Conservation (phyloP, 2,888 invertebrate genomes). For the Criorhina ranunculi region DNA sequence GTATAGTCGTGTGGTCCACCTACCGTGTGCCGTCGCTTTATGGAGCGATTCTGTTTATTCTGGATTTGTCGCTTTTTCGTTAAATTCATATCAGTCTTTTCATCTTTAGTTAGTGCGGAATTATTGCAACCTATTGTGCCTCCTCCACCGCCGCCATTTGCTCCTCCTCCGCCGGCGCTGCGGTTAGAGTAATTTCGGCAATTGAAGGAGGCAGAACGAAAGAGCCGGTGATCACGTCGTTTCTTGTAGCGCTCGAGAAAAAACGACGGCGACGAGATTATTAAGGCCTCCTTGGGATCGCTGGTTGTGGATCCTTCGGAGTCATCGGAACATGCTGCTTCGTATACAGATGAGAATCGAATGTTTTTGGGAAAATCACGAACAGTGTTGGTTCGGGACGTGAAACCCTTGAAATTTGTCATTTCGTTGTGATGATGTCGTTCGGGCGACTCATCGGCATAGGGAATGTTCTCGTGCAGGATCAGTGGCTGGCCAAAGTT, state of each 20-base stretch:
- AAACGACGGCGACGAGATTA: slow-evolving; percentile 83
- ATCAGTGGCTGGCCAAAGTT: slow-evolving; percentile 83
- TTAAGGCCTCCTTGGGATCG: slow-evolving; percentile 83
- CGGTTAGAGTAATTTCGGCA: slow-evolving; percentile 84
- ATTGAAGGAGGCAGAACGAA: slow-evolving; percentile 84
- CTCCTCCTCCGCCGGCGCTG: slow-evolving; percentile 82
- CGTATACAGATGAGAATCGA: slow-evolving; percentile 82
- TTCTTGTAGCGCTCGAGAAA: slow-evolving; percentile 84
- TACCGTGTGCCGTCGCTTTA: slow-evolving; percentile 95
- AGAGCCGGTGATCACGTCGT: slow-evolving; percentile 83
- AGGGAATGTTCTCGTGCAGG: slow-evolving; percentile 88
- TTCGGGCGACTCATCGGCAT: slow-evolving; percentile 89
- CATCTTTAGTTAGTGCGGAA: slow-evolving; percentile 87
- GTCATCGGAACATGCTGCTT: slow-evolving; percentile 81
- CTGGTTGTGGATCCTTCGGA: slow-evolving; percentile 84
- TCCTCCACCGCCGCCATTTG: slow-evolving; percentile 77
- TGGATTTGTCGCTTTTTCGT: slow-evolving; percentile 89
- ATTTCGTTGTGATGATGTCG: slow-evolving; percentile 81
- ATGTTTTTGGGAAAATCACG: slow-evolving; percentile 79
- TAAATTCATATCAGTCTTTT: slow-evolving; percentile 92
- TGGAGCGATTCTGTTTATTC: slow-evolving; percentile 86
- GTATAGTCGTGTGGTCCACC: slow-evolving; percentile 94
- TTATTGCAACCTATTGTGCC: slow-evolving; percentile 80
- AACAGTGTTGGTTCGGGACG: slow-evolving; percentile 55
- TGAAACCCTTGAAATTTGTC: slow-evolving; percentile 69